Percentiles rank a stretch among this genome's conserved stretches.
phyloP scores from a whole-genome alignment of 2,888 invertebrate genomes.

The Mellilla xanthometata region DNA sequence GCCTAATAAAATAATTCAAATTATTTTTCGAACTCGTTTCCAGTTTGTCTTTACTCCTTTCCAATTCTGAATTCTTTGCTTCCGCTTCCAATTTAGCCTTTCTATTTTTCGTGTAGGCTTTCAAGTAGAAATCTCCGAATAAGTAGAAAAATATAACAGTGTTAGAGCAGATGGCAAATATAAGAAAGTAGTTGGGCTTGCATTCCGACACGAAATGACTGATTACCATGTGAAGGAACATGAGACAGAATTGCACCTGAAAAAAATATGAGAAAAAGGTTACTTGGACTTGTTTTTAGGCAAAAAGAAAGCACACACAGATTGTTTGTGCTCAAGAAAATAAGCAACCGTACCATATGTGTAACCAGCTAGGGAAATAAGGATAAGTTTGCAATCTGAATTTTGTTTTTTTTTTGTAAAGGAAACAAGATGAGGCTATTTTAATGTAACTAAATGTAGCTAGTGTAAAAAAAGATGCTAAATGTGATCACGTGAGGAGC shows the following conservation, averaged over 20 bases:
- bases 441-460: too few species aligned
- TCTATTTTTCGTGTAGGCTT: slow-evolving; percentile 30
- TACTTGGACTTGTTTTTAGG: too few species aligned
- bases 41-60: neutral
- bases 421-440: too few species aligned
- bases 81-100: neutral
- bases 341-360: too few species aligned
- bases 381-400: too few species aligned
- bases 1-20: slow-evolving; percentile 31
- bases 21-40: slow-evolving; percentile 2
- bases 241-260: slow-evolving; percentile 51
- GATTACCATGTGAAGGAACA: slow-evolving; percentile 41
- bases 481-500: too few species aligned
- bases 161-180: slow-evolving; percentile 37
- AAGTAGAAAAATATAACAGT: slow-evolving; percentile 46
- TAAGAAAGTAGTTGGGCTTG: slow-evolving; percentile 40
- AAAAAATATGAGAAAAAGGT: slow-evolving; percentile 21
- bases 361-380: too few species aligned
- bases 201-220: slow-evolving; percentile 42
- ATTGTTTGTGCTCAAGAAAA: too few species aligned
- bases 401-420: too few species aligned
- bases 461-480: too few species aligned
- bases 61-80: slow-evolving; percentile 8
- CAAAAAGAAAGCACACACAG: too few species aligned
- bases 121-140: slow-evolving; percentile 50